phyloP scores from a whole-genome alignment of 2,888 invertebrate genomes.

The Machimus rusticus region DNA sequence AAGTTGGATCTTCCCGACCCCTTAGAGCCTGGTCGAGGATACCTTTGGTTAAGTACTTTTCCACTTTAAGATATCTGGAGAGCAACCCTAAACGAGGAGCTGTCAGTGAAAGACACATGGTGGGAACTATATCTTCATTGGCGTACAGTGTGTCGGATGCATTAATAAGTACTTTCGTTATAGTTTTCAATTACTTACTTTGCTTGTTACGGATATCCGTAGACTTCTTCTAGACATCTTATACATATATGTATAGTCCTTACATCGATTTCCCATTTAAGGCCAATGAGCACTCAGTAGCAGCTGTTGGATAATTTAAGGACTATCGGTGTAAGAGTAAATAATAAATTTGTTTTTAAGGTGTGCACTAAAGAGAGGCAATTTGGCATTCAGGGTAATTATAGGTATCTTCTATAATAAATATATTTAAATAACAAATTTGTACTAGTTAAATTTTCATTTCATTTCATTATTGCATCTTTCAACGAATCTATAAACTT shows the following conservation, averaged over 20 bases:
- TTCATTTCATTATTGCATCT: too few species aligned
- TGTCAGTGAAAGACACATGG: neutral
- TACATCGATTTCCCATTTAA: neutral
- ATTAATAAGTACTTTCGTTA: neutral
- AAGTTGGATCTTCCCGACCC: neutral
- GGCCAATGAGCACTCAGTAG: neutral
- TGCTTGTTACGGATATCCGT: neutral
- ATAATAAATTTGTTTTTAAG: too few species aligned
- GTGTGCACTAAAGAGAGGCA: too few species aligned
- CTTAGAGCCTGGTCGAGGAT: neutral
- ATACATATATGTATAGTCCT: neutral
- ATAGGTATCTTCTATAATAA: too few species aligned
- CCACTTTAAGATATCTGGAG: neutral
- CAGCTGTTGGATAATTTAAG: neutral
- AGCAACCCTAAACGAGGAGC: neutral
- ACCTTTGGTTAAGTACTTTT: neutral
- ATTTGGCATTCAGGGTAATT: too few species aligned
- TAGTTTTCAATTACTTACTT: neutral
- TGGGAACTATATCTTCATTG: neutral
- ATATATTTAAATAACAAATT: too few species aligned
- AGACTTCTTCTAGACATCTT: neutral
- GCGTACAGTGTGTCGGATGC: neutral
- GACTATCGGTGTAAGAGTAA: too few species aligned
- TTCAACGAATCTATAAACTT: too few species aligned
- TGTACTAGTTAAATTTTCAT: too few species aligned